Base-by-base conservation (phyloP, 2,888 invertebrate genomes). In the Xylota segnis region DNA sequence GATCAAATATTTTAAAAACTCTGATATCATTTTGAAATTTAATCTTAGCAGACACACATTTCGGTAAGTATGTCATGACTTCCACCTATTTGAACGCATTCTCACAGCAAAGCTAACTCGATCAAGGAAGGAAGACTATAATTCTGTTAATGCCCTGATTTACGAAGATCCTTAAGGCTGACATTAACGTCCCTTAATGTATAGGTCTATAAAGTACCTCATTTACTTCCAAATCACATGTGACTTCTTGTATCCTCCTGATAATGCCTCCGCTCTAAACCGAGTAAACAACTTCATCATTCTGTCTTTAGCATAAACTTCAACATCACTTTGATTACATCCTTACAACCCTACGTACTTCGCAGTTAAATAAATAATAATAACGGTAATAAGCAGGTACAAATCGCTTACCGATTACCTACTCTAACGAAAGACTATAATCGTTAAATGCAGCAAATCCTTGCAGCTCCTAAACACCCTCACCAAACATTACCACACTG, bases 381-480 rank as follows among this genome's bases (percentile, higher is more conserved):
- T 16, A 65, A 29, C 40, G 58, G 47, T 71, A 74, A 52, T 84
- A 68, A 70, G 43, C 54, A 23, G 47, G 45, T 65, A 84, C 79
- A 84, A 84, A 79, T 84, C 79, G 84, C 79, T 84, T 59, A 79
- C 52, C 70, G 58, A 23, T 66, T 74, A 74, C 18, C 18, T 4
- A 29, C 18, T 47, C 37, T 16, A 29, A 43, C 34, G 14, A 40
- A 29, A 54, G 23, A 65, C 83, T 61, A 79, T 76, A 79, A 76
- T 66, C 84, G 79, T 84, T 71, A 84, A 84, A 76, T 71, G 71
- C 79, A 79, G 84, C 79, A 84, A 84, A 84, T 79, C 75, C 75
- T 59, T 34, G 18, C 47, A 34, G 32, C 59, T 50, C 65, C 74
- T 61, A 72, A 77, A 66, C 50, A 37, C 56, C n/a, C 34, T 59